Conservation (phyloP, 2,113 vertebrate species). For the Garra rufa region DNA sequence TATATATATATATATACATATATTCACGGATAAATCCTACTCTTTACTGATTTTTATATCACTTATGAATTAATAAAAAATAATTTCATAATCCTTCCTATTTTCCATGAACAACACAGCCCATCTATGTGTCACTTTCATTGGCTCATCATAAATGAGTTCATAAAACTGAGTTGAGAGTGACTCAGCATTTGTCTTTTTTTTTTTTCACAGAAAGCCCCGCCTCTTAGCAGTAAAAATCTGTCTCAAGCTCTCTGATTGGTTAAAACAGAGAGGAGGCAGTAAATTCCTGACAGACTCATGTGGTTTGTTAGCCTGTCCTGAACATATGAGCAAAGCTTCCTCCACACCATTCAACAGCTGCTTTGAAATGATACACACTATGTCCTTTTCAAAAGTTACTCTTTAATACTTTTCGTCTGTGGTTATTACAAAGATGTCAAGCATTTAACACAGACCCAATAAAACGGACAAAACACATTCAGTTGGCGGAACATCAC, state of each 20-base stretch:
- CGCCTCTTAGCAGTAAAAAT: not conserved
- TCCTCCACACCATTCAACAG: not conserved
- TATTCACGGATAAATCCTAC: too few relatives aligned
- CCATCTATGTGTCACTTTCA: not conserved
- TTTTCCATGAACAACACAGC: not conserved
- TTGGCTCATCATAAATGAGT: not conserved
- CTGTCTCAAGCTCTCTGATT: slow-evolving; percentile 3
- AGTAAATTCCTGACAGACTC: slow-evolving; percentile 11
- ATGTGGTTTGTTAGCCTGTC: not conserved
- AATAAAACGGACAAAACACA: slow-evolving; percentile 50
- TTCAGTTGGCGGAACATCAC: slow-evolving; percentile 41
- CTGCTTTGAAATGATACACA: not conserved
- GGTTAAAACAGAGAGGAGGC: slow-evolving; percentile 12
- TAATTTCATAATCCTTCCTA: not conserved
- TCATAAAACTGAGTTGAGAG: not conserved
- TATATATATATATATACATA: too few relatives aligned
- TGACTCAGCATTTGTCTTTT: slow-evolving; percentile 38
- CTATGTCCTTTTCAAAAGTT: slow-evolving; percentile 53
- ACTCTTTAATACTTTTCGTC: slow-evolving; percentile 68
- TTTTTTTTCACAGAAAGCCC: not conserved
- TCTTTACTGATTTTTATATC: not conserved
- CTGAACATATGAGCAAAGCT: not conserved
- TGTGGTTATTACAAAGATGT: slow-evolving; percentile 68
- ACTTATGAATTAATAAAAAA: not conserved
- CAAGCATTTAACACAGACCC: slow-evolving; percentile 63